Conservation (phyloP, 2,888 invertebrate species). For the Ophonus ardosiacus region DNA sequence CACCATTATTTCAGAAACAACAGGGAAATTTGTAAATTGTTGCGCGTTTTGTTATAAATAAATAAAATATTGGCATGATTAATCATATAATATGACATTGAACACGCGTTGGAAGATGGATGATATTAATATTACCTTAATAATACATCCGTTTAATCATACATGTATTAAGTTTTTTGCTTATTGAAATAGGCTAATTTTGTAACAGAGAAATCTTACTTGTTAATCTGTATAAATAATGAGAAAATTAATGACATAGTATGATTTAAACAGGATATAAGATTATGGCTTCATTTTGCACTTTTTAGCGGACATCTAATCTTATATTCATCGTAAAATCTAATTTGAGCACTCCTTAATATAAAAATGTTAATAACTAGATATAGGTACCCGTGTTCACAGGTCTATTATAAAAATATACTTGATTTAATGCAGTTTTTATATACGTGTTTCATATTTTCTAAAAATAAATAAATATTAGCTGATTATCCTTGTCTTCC, state of each 20-base stretch:
- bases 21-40: background rate
- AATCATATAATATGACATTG: conserved; percentile 15
- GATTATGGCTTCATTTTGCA: conserved; percentile 18
- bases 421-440: too few relatives aligned
- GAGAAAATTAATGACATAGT: background rate
- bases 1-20: background rate
- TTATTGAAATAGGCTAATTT: conserved; percentile 22
- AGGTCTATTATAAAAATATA: too few relatives aligned
- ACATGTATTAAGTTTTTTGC: conserved; percentile 21
- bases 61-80: background rate
- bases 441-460: too few relatives aligned
- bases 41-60: background rate
- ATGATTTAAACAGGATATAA: conserved; percentile 12
- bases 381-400: too few relatives aligned
- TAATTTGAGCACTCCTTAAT: background rate
- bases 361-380: background rate
- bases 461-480: too few relatives aligned
- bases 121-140: conserved; percentile 33
- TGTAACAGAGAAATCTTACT: conserved; percentile 1
- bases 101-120: conserved; percentile 36
- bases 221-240: conserved; percentile 1
- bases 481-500: too few relatives aligned
- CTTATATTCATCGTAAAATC: background rate
- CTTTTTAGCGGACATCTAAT: background rate
- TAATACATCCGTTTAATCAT: conserved; percentile 23